Evolutionary conservation across 2,888 invertebrate genomes (phyloP), one percentile per base, ranked within the genome.

Genomic region (Sphaerophoria rueppellii): DNA sequence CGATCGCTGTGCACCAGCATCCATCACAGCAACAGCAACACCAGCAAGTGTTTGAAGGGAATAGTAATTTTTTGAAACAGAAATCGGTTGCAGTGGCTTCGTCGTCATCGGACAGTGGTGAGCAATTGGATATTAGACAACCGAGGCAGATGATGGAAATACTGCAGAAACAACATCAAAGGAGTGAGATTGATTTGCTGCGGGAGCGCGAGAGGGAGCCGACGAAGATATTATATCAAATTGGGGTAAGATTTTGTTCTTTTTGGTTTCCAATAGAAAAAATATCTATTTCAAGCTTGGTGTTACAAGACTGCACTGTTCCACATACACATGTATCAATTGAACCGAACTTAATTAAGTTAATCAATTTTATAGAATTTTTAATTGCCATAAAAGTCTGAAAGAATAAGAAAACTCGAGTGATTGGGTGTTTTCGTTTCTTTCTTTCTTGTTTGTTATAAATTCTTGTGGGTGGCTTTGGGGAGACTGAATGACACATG

Each of bases 161-260:
- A 87, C 91, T 88, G 92, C 93, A 88, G 46, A 87, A 88, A 57
- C 82, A 87, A 16, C 88, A 88, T 67, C 86, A 78, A 75, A 54
- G 82, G 7, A 75, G 82, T 32, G 85, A 73, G 35, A 85, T 80
- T 77, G 80, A 81, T 40, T 37, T 85, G 52, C 11, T 85, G 73
- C 73, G 81, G 14, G 73, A 85, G n/a, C 86, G 82, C 72, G 67
- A 85, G n/a, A 82, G 82, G 72, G 67, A 69, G 82, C 82, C 71
- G 12, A 81, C 90, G 92, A 94, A 94, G 91, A 93, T 96, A 87
- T 93, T 96, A 82, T 96, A 95, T 91, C 96, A 91, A 90, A 90
- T 91, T 88, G 91, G 91, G 90, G 91, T 91, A 89, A 91, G 91
- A 89, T 75, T 61, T 72, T 54, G 12, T 11, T 7, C 32, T 40